Evolutionary conservation across 1,140 invertebrate genomes (phyloP), one percentile per base, ranked within the genome.

Genomic region (Drosophila truncata): DNA sequence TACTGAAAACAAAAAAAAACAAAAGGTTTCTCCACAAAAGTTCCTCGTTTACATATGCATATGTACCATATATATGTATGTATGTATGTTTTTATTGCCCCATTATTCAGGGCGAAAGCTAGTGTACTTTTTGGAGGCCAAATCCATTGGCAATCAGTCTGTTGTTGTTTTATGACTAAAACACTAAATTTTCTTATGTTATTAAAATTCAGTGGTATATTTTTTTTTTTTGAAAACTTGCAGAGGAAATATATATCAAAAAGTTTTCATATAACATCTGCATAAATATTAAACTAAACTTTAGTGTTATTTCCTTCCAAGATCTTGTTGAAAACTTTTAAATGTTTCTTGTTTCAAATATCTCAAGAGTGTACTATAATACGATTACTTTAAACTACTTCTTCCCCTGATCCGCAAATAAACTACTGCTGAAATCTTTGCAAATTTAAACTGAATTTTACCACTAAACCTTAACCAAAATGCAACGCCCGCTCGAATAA

Each of bases 371-470:
- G 33, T 18, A 16, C 18, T 20, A 23, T 54, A 2, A 16, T 16
- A 3, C 7, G 18, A 16, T 50, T 33, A 20, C 46, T 29, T 33
- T 33, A 49, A 37, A 16, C 20, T 11, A 16, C 14, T 54, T 54
- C 13, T 54, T 52, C 29, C 2, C 29, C 2, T 52, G 10, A 35
- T 20, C 50, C 31, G 52, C n/a, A n/a, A n/a, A 35, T 55, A 13
- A 25, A 25, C 8, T 37, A 25, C 8, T 37, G 52, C 33, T n/a
- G 33, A 20, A 37, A 55, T 55, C 52, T 55, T 33, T 3, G 35
- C 20, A 62, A 64, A 64, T 29, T 31, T 64, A 31, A 64, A 10
- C 27, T 14, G 18, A 59, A 59, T 14, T 64, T 59, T 14, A 31
- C 50, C 35, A 41, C n/a, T 44, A 27, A 65, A 65, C 27, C 20